A percentile compares a stretch with the other conserved stretches of the same genome.
Conservation (phyloP, 2,113 vertebrate genomes). For the Bos javanicus region DNA sequence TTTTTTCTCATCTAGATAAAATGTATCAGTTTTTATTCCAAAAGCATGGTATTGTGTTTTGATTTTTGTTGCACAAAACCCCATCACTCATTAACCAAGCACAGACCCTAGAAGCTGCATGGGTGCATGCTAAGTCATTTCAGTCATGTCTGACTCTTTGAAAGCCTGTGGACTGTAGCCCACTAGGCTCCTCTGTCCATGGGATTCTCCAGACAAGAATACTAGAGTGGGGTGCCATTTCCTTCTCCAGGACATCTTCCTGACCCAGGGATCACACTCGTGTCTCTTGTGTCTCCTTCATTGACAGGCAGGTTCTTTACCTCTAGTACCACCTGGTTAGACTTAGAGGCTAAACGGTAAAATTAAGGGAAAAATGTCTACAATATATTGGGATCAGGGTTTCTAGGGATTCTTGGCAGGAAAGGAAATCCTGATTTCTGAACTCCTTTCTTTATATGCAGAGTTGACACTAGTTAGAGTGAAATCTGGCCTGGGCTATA, state of each 20-base stretch:
- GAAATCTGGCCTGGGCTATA: constrained; percentile 1
- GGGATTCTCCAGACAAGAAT: too few relatives aligned
- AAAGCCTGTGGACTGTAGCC: too few relatives aligned
- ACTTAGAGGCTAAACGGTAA: neutral
- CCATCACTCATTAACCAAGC: neutral
- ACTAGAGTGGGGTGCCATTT: too few relatives aligned
- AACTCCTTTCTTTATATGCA: neutral
- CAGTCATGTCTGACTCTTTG: too few relatives aligned
- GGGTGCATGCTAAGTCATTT: too few relatives aligned
- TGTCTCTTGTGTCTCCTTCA: too few relatives aligned
- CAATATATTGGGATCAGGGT: neutral
- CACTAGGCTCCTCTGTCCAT: too few relatives aligned
- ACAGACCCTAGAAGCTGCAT: neutral
- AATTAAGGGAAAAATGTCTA: neutral
- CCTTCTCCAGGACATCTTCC: too few relatives aligned
- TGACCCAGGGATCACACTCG: too few relatives aligned
- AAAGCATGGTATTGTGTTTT: neutral
- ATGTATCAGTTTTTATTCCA: neutral
- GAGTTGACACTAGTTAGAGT: neutral
- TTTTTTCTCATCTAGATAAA: neutral
- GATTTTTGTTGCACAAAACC: neutral
- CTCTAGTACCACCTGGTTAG: too few relatives aligned
- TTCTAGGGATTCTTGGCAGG: constrained; percentile 10
- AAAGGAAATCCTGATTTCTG: neutral
- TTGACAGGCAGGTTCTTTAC: too few relatives aligned